Conservation (phyloP, 2,113 vertebrate genomes). For the Lepus timidus region DNA sequence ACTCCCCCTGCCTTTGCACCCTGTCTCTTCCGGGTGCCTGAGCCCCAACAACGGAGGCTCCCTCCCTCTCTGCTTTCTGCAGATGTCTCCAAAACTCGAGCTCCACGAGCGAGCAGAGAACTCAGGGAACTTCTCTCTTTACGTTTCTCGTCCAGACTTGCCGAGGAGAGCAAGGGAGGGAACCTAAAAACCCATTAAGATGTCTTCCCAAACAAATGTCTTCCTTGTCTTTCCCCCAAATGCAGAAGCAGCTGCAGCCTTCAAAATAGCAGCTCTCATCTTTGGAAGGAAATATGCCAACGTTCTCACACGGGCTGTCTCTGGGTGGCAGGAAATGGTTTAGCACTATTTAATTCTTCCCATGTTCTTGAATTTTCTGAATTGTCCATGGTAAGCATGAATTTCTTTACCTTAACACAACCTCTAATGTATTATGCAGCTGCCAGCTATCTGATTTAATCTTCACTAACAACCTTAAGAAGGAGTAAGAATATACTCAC, state of each 20-base stretch:
- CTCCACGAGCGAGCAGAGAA: conserved; percentile 21
- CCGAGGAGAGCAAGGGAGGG: not conserved
- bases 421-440: conserved; percentile 54
- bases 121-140: conserved; percentile 55
- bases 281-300: conserved; percentile 72
- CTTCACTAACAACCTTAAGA: conserved; percentile 48
- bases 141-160: not conserved
- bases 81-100: not conserved
- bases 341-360: conserved; percentile 62
- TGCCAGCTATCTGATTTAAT: conserved; percentile 67
- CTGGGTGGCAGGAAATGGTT: conserved; percentile 32
- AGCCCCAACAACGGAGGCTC: not conserved
- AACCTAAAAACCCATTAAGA: conserved; percentile 39
- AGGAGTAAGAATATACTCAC: not conserved
- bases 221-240: conserved; percentile 58
- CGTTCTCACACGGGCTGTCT: conserved; percentile 66
- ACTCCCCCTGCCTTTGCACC: not conserved
- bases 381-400: conserved; percentile 16
- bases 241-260: conserved; percentile 61
- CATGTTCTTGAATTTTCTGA: conserved; percentile 69
- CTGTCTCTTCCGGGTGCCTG: not conserved
- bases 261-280: conserved; percentile 76
- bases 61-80: not conserved
- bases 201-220: conserved; percentile 62
- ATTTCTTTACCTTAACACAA: conserved; percentile 68